phyloP scores from a whole-genome alignment of 2,797 vertebrate genomes.

The Falco concolor region DNA sequence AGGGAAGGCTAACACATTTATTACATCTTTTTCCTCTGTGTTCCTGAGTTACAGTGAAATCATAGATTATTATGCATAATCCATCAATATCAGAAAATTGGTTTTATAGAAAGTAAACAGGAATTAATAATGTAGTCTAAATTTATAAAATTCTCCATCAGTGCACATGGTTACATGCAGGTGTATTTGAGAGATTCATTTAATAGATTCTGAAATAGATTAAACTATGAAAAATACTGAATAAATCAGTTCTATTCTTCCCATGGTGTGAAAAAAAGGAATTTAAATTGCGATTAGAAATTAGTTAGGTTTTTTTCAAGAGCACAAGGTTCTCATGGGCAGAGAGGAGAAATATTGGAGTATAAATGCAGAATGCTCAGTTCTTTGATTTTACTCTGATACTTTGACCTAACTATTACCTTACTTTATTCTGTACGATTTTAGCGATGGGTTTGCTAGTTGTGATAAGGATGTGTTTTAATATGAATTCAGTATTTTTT shows the following conservation, averaged over 20 bases:
- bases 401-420: not conserved
- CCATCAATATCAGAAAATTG: constrained; percentile 1
- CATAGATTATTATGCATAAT: constrained; percentile 12
- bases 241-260: constrained; percentile 7
- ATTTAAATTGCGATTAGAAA: not conserved
- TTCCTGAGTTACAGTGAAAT: not conserved
- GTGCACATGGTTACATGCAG: not conserved
- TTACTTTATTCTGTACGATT: not conserved
- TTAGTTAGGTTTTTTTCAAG: not conserved
- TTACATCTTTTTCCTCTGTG: not conserved
- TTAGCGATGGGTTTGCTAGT: not conserved
- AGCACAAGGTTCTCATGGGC: not conserved
- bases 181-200: not conserved
- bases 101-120: constrained; percentile 2
- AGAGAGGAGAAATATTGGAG: not conserved
- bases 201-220: not conserved
- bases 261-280: not conserved
- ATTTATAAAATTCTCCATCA: constrained; percentile 29
- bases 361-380: not conserved
- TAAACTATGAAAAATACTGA: not conserved
- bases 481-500: not conserved
- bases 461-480: not conserved
- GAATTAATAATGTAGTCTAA: constrained; percentile 16
- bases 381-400: not conserved
- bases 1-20: not conserved